Percentiles rank a stretch among this genome's conserved stretches.
phyloP scores from a whole-genome alignment of 2,797 vertebrate genomes.

The Eptatretus atami region DNA sequence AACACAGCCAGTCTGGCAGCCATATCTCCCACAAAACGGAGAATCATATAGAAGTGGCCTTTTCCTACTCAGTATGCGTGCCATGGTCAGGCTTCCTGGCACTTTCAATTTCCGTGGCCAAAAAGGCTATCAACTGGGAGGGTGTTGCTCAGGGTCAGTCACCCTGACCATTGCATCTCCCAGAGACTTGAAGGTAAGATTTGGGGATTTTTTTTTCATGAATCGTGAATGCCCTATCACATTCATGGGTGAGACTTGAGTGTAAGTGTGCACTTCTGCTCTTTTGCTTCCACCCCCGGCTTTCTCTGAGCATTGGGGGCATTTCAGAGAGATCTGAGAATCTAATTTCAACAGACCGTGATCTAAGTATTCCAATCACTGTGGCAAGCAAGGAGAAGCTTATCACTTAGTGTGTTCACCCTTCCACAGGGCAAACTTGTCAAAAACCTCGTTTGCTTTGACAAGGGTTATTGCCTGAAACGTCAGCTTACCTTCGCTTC shows the following conservation, averaged over 20 bases:
- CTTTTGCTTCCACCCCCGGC: not conserved
- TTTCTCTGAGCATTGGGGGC: no score
- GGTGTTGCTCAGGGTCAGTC: conserved; percentile 78
- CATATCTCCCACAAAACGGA: conserved; percentile 80
- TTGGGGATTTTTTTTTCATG: not conserved
- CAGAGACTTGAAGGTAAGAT: conserved; percentile 43
- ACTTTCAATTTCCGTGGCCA: conserved; percentile 77
- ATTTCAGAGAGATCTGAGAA: no score
- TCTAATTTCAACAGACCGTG: no score
- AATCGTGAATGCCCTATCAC: no score
- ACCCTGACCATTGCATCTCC: conserved; percentile 74
- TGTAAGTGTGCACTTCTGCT: not conserved
- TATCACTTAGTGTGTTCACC: no score
- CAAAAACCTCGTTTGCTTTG: no score
- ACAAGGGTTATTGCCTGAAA: no score
- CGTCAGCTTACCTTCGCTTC: no score
- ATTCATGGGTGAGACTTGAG: not conserved
- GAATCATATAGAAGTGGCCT: conserved; percentile 73
- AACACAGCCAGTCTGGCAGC: conserved; percentile 75
- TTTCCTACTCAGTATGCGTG: conserved; percentile 59
- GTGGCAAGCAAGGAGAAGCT: no score
- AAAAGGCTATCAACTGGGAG: conserved; percentile 87
- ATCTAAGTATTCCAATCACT: no score
- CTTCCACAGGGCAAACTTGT: no score
- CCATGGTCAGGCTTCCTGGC: conserved; percentile 90